Base-by-base conservation (phyloP, 1,140 invertebrate genomes). In the Zaprionus capensis region DNA sequence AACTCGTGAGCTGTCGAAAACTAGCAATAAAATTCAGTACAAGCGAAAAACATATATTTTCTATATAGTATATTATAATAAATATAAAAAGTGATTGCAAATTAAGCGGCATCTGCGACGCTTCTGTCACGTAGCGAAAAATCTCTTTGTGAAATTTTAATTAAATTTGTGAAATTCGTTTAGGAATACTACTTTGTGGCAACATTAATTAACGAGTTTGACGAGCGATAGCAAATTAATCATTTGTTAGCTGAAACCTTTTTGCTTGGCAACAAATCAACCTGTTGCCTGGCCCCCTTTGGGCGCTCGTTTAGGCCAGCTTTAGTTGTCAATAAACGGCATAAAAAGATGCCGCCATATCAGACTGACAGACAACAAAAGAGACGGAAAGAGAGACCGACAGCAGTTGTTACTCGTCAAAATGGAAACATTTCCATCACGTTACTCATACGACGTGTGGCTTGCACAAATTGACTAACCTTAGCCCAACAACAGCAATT, bases 1-100 rank as follows among this genome's bases (percentile, higher is more conserved):
- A 79, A 82, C 82, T 82, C 79, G 82, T 86, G 82, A 85, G 63
- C 49, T 57, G 77, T 64, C 74, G 51, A 53, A 65, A 85, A 75
- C 70, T 81, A 76, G 70, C 61, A 72, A 61, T 80, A 46, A 72
- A 72, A 56, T 24, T 26, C 24, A 56, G 53, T 79, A 46, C 38
- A 56, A 15, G 61, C 14, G 22, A 53, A 59, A 51, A 51, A 51
- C 6, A 51, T 26, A 22, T 69, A 28, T 66, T 3, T 71, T 22
- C n/a, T 61, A 56, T 69, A 61, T 63, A 36, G 61, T 22, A 65
- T 51, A 70, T 22, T 51, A 70, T 17, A 24, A 26, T 28, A 31
- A 51, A 31, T 28, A 38, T n/a, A 20, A 69, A 68, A 68, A 59
- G 51, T 61, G 64, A 73, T 76, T 62, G 49, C 20, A 59, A 51